These are phyloP conservation scores for Holotrichia oblita DNA, from an alignment of 1,140 invertebrate genomes.

Conservation along the genomic window DNA sequence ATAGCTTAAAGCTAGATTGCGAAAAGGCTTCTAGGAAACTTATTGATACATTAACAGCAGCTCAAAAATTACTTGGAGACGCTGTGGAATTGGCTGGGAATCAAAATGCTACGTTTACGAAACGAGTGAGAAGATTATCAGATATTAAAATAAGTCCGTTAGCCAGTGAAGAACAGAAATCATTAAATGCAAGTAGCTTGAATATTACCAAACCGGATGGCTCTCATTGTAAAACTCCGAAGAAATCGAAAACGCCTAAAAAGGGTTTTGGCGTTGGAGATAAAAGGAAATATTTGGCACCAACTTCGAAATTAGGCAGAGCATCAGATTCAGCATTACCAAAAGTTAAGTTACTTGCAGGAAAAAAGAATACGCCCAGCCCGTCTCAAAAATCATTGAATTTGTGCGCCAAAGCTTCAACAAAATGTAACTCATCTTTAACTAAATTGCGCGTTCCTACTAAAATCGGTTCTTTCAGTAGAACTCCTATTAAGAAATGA, in stretches of 20 bases:
- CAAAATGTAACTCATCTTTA: background rate
- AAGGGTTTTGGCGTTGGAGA: background rate
- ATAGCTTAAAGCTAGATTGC: background rate
- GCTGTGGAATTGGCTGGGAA: background rate
- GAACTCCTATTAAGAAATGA: background rate
- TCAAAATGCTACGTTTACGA: constrained; percentile 34
- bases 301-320: background rate
- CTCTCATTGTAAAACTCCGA: background rate
- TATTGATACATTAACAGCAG: background rate
- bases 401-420: background rate
- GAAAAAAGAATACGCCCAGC: background rate
- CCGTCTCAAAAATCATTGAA: background rate
- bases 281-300: background rate
- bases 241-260: background rate
- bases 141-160: constrained; percentile 7
- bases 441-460: background rate
- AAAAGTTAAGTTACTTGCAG: background rate
- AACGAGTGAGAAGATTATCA: background rate
- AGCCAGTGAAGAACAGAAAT: background rate
- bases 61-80: background rate
- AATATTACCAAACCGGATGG: background rate
- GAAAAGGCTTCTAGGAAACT: constrained; percentile 20
- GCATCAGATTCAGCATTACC: background rate
- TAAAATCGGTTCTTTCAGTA: background rate
- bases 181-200: background rate